Base-by-base conservation (phyloP, 2,113 vertebrate genomes). In the Neoarius graeffei region DNA sequence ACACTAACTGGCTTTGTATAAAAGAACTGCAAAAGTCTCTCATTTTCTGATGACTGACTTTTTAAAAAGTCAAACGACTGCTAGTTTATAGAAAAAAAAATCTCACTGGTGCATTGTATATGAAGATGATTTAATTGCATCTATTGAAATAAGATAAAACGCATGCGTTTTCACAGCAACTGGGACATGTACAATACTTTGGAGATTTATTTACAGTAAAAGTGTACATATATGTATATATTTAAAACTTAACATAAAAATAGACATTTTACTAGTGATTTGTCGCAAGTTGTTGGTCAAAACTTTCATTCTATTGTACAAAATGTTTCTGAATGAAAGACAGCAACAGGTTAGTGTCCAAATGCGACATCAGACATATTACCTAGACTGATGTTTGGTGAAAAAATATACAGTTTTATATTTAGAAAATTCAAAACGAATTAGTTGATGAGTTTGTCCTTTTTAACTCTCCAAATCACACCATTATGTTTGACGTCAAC, bases 131-230 rank as follows among this genome's bases (percentile, higher is more conserved):
- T 77, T 27, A 52, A 86, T 77, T 6, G 23, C 5, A 2, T 48
- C 5, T 27, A 30, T 4, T 81, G 8, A 56, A 42, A 60, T 42
- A 56, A 56, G 25, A 80, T 52, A 4, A 64, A 11, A 66, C 20
- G 25, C 64, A n/a, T 4, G 9, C n/a, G 10, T 66, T n/a, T 66
- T 66, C 9, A 69, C 67, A 69, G n/a, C 30, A 69, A 14, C n/a
- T 30, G 66, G 0, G 10, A 69, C 66, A 69, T 11, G 10, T 80
- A 57, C 25, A 57, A 48, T 6, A 48, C 9, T 23, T 42, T 48
- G 25, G 9, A 64, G 20, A 14, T 64, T 83, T 42, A 83, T 50
- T 64, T 23, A 83, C 81, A 83, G 81, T 42, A 82, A 62, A 42
- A 42, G 42, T 42, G 42, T 42, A 4, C 4, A 82, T 59, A 23